Base-by-base conservation (phyloP, 2,888 invertebrate species). In the Tenthredo livida region DNA sequence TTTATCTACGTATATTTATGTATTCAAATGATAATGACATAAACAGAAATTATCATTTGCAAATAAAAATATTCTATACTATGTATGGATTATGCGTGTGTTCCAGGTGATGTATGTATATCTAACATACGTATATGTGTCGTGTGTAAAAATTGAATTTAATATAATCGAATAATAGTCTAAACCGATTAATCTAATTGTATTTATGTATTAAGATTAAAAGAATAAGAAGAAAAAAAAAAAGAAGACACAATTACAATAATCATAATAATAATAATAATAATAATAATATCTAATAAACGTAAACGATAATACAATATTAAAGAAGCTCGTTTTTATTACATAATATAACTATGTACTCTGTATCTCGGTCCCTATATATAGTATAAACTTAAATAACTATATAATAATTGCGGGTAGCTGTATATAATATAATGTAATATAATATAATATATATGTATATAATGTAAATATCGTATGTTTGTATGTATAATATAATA, bases 271-370 rank as follows among this genome's bases (percentile, higher is more conserved):
- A 47, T 40, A 25, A 40, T 25, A 47, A 47, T 25, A 43, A 12
- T 12, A 73, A 73, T 43, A 25, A 25, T 61, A 61, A 61, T 61
- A 61, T 21, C 37, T 37, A 43, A 47, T 47, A 40, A 75, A 47
- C 25, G 25, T 75, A 75, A 75, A 47, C 61, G 61, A 43, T 47
- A 75, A 43, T n/a, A 47, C 43, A n/a, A 25, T 75, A 75, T 88
- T 86, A 90, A 91, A 89, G 90, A 90, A 91, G 90, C 90, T 91
- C 89, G 86, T 89, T 89, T 89, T 87, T 89, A 54, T 54, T 54
- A 54, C 54, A 6, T 54, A 54, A 54, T 54, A 54, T 54, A 54
- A 25, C 12, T 61, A 61, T 21, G 25, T 88, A 54, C 70, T 85
- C 70, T 77, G 80, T 85, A 84, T 75, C 80, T 84, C 65, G 61